Evolutionary conservation across 1,140 invertebrate genomes (phyloP).

Genomic region (Triops longicaudatus): DNA sequence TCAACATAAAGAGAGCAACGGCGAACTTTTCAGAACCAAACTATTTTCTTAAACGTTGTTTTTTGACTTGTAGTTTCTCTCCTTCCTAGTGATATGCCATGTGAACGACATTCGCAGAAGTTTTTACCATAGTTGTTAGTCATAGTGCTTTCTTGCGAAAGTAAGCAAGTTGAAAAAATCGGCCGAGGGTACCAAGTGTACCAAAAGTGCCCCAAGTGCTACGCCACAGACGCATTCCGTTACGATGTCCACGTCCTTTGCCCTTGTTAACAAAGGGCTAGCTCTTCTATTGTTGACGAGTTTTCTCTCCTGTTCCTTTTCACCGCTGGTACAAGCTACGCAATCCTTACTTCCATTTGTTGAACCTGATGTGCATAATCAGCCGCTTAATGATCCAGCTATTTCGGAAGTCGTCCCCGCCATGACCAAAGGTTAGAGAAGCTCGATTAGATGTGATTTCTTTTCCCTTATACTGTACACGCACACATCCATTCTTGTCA

Average conservation of each 20-base stretch:
- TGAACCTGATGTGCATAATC: slow-evolving; percentile 3
- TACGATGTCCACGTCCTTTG: neutral
- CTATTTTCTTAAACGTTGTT: neutral
- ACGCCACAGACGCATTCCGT: neutral
- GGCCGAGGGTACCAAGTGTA: neutral
- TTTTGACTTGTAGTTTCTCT: neutral
- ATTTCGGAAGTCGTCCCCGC: neutral
- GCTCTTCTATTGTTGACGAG: neutral
- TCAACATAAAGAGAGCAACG: neutral
- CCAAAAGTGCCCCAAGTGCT: neutral
- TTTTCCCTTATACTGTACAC: too few relatives aligned
- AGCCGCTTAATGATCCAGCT: neutral
- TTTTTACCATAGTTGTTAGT: neutral
- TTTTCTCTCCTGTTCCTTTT: neutral
- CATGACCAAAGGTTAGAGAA: slow-evolving; percentile 1
- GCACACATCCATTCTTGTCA: too few relatives aligned
- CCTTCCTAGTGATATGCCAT: neutral
- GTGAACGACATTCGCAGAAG: neutral
- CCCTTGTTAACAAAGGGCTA: slow-evolving; percentile 8
- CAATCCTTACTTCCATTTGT: neutral
- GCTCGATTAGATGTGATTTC: neutral
- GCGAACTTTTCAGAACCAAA: neutral
- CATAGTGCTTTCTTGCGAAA: neutral
- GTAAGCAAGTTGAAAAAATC: neutral
- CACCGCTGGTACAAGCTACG: neutral